A percentile compares a stretch with the other conserved stretches of the same genome.
Conservation (phyloP, 2,113 vertebrate species). For the Sciurus niger region DNA sequence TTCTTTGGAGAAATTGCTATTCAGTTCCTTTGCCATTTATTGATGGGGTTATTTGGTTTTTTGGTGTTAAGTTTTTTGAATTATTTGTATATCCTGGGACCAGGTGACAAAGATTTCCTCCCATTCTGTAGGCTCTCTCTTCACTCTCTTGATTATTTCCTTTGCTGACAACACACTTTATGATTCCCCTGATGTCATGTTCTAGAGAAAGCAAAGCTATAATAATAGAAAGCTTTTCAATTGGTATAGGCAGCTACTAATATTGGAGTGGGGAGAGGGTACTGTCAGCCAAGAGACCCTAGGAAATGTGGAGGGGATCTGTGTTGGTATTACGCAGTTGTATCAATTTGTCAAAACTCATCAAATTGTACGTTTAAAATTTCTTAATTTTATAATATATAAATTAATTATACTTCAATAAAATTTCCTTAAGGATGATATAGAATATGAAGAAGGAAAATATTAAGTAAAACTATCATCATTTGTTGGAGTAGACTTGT, state of each 20-base stretch:
- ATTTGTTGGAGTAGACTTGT: background rate
- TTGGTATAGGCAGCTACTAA: background rate
- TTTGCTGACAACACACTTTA: too few species aligned
- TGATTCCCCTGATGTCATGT: background rate
- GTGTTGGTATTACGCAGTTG: background rate
- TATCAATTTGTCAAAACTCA: background rate
- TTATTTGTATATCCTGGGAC: too few species aligned
- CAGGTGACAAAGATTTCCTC: too few species aligned
- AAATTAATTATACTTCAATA: background rate
- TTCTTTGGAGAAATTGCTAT: too few species aligned
- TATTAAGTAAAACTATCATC: background rate
- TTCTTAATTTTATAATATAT: background rate
- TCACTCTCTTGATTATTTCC: too few species aligned
- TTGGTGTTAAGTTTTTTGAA: too few species aligned
- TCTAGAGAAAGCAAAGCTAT: background rate
- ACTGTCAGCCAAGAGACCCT: background rate
- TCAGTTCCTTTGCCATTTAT: too few species aligned
- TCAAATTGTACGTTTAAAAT: background rate
- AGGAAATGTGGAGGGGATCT: background rate
- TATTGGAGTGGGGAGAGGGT: background rate
- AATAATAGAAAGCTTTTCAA: background rate
- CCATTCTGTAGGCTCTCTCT: too few species aligned
- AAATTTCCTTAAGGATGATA: background rate
- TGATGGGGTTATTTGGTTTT: too few species aligned
- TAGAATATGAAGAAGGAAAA: background rate